phyloP scores from a whole-genome alignment of 2,113 vertebrate genomes.

The Enhydra lutris region DNA sequence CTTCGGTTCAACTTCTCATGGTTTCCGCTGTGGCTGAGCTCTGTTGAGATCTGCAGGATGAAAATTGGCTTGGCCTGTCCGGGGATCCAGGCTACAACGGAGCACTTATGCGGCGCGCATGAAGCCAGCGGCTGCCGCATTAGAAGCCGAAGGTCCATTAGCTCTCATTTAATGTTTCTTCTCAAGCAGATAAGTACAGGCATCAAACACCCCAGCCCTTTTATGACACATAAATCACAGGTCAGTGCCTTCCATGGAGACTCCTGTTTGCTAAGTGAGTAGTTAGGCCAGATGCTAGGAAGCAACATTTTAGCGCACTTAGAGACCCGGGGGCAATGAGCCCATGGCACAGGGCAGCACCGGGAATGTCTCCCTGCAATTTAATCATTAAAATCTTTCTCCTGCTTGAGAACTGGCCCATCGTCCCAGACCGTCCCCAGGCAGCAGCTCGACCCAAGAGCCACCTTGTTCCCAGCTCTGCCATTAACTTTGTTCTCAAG shows the following conservation, averaged over 20 bases:
- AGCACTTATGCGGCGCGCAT: not conserved
- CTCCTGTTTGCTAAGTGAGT: slow-evolving; percentile 68
- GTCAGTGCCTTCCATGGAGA: slow-evolving; percentile 47
- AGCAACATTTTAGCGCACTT: slow-evolving; percentile 42
- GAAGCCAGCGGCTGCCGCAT: not conserved
- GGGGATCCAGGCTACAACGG: not conserved
- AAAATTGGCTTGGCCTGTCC: slow-evolving; percentile 3
- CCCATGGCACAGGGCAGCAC: not conserved
- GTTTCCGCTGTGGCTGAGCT: not conserved
- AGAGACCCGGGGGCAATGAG: slow-evolving; percentile 45
- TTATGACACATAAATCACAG: slow-evolving; percentile 63
- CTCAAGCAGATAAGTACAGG: slow-evolving; percentile 58
- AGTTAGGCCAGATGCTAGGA: slow-evolving; percentile 53
- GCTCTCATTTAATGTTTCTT: slow-evolving; percentile 59
- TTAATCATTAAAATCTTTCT: slow-evolving; percentile 52
- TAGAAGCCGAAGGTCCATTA: slow-evolving; percentile 47
- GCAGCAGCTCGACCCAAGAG: not conserved
- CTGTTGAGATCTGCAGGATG: not conserved
- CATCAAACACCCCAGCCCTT: slow-evolving; percentile 62
- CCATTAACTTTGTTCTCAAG: not conserved
- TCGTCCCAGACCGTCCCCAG: not conserved
- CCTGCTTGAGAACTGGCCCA: not conserved
- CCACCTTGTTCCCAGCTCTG: not conserved
- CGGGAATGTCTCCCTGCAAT: slow-evolving; percentile 38
- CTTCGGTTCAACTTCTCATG: not conserved